phyloP scores from a whole-genome alignment of 2,888 invertebrate genomes.

The Parnassius apollo region DNA sequence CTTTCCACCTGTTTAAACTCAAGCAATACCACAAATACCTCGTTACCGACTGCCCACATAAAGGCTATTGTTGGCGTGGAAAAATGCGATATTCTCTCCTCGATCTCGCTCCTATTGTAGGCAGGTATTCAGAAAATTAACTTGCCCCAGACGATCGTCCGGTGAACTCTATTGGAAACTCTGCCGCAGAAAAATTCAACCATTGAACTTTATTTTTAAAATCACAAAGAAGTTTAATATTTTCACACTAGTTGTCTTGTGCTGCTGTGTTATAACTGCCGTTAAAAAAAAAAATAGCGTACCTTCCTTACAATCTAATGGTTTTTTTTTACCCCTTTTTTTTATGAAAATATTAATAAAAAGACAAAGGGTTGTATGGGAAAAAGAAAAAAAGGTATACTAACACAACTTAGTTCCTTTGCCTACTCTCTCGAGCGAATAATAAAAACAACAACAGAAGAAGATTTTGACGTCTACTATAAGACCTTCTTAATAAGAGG shows the following conservation, averaged over 20 bases:
- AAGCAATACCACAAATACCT: constrained; percentile 18
- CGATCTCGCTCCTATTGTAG: constrained; percentile 17
- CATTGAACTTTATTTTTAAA: constrained; percentile 9
- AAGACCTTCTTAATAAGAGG: too few relatives aligned
- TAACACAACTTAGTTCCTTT: too few relatives aligned
- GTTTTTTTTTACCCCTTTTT: too few relatives aligned
- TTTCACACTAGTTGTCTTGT: background rate
- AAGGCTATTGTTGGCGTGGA: constrained; percentile 19
- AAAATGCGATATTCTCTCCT: constrained; percentile 26
- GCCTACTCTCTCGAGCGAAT: too few relatives aligned
- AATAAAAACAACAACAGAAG: too few relatives aligned
- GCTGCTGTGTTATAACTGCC: too few relatives aligned
- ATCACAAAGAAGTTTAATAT: constrained; percentile 10
- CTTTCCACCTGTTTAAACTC: constrained; percentile 17
- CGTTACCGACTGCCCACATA: constrained; percentile 10
- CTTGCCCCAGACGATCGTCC: constrained; percentile 15
- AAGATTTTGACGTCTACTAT: too few relatives aligned
- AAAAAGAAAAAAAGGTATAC: too few relatives aligned
- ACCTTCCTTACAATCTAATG: too few relatives aligned
- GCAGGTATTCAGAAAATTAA: constrained; percentile 27
- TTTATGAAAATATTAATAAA: too few relatives aligned
- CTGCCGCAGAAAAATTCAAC: constrained; percentile 1
- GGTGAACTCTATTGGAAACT: constrained; percentile 17
- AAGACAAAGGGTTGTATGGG: too few relatives aligned
- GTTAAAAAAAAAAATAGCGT: too few relatives aligned